These are phyloP conservation scores for Metopia argyrocephala DNA, from an alignment of 2,888 invertebrate genomes.

Conservation along the genomic window DNA sequence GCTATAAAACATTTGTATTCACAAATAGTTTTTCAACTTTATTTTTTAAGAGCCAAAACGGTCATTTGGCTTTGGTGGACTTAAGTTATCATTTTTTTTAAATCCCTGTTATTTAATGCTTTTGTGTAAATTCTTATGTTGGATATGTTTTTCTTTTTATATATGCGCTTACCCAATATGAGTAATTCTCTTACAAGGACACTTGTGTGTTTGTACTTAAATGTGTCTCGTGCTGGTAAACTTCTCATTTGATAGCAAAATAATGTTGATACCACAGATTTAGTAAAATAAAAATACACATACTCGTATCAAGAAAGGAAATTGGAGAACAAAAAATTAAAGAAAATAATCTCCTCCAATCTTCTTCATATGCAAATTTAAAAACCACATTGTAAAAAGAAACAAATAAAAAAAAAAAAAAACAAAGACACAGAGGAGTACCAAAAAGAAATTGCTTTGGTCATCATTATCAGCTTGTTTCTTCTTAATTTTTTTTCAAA, in stretches of 20 bases:
- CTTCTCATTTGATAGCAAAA: constrained; percentile 2
- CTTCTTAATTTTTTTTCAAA: background rate
- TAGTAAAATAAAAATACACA: background rate
- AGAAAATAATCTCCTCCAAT: constrained; percentile 31
- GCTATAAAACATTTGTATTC: too few species aligned
- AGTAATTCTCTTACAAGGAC: background rate
- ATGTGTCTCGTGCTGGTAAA: background rate
- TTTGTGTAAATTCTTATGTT: too few species aligned
- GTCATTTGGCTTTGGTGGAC: background rate
- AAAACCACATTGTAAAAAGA: constrained; percentile 15
- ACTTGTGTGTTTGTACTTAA: background rate
- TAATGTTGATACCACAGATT: constrained; percentile 30
- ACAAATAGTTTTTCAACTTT: background rate
- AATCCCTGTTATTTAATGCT: too few species aligned
- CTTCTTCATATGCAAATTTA: constrained; percentile 48
- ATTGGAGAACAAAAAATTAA: background rate
- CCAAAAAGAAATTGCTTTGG: constrained; percentile 46
- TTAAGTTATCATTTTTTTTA: background rate
- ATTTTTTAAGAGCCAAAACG: background rate
- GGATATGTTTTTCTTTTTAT: background rate
- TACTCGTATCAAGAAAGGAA: background rate
- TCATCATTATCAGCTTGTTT: constrained; percentile 10
- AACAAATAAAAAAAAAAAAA: background rate
- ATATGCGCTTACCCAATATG: background rate
- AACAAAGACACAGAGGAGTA: background rate